phyloP scores from a whole-genome alignment of 1,140 invertebrate genomes.

The Steinernema feltiae region DNA sequence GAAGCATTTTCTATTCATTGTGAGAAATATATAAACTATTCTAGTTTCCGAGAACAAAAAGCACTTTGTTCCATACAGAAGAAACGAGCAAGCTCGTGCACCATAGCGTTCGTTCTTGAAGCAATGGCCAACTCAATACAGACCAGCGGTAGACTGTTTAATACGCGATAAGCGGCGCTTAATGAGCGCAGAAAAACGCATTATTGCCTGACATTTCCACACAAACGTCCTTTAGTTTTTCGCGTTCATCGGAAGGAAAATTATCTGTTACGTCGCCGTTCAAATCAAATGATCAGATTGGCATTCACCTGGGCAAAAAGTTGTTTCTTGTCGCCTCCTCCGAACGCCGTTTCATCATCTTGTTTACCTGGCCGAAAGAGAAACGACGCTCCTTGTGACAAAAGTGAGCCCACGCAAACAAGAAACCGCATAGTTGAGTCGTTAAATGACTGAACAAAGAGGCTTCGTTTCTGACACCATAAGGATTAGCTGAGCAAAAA shows the following conservation, averaged over 20 bases:
- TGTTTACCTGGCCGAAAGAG: background rate
- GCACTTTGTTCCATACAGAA: too few relatives aligned
- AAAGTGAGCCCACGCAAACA: background rate
- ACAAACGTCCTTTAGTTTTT: background rate
- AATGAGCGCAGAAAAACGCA: too few relatives aligned
- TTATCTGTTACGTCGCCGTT: background rate
- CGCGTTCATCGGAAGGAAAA: background rate
- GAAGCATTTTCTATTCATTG: background rate
- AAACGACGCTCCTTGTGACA: background rate
- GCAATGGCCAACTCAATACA: too few relatives aligned
- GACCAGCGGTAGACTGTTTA: too few relatives aligned
- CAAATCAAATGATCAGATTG: background rate
- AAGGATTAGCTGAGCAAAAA: too few relatives aligned
- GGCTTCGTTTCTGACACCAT: too few relatives aligned
- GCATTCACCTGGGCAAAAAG: background rate
- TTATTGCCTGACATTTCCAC: background rate
- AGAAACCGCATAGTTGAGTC: too few relatives aligned
- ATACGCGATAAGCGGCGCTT: too few relatives aligned
- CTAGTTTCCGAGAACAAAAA: background rate
- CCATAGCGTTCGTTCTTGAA: too few relatives aligned
- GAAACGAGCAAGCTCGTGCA: too few relatives aligned
- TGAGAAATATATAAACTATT: background rate
- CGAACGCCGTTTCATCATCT: background rate
- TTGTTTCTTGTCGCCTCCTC: background rate
- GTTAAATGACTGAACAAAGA: too few relatives aligned